These are phyloP conservation scores for Channallabes apus DNA, from an alignment of 2,797 vertebrate species.

Conservation along the genomic window DNA sequence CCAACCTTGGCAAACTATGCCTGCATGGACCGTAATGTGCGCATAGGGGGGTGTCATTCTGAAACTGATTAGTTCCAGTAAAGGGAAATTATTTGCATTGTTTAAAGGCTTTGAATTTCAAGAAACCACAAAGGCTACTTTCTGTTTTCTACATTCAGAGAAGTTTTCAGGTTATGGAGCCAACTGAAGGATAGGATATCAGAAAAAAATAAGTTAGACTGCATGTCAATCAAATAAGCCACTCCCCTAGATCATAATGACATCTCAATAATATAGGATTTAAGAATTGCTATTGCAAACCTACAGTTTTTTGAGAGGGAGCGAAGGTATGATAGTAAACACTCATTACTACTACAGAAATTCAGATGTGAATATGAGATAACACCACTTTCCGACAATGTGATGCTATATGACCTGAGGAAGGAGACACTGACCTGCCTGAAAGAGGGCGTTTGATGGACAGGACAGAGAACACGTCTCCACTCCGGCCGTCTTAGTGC, in stretches of 20 bases:
- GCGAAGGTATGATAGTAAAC: background rate
- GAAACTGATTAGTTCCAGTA: no score
- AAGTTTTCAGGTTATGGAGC: background rate
- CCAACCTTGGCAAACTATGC: no score
- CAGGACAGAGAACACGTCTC: constrained; percentile 91
- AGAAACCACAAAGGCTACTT: background rate
- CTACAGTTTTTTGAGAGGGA: background rate
- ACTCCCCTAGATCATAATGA: background rate
- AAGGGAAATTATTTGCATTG: background rate
- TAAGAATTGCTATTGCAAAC: background rate
- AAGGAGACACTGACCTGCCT: constrained; percentile 77
- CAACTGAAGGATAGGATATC: background rate
- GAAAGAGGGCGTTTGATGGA: constrained; percentile 83
- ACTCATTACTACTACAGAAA: background rate
- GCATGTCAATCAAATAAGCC: background rate
- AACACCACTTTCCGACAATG: background rate
- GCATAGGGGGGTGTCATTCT: no score
- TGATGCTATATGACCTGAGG: background rate
- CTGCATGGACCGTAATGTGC: no score
- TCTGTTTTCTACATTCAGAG: background rate
- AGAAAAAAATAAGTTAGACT: background rate
- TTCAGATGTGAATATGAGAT: background rate
- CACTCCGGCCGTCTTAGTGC: constrained; percentile 80
- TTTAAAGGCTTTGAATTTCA: background rate
- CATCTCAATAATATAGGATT: background rate